Base-by-base conservation (phyloP, 2,888 invertebrate species). In the Dicycla oo region DNA sequence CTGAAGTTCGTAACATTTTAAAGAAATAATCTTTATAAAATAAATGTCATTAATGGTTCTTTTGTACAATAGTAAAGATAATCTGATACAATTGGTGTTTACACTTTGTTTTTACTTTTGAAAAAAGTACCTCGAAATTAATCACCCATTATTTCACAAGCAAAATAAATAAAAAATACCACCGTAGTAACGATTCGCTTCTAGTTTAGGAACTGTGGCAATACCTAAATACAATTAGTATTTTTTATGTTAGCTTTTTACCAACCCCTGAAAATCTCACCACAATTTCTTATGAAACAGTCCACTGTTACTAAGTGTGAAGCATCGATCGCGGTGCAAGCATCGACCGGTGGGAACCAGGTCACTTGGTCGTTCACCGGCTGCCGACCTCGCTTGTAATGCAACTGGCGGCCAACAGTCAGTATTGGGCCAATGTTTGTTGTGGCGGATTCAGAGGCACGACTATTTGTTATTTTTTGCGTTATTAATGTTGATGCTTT, bases 281-380 rank as follows among this genome's bases (percentile, higher is more conserved):
- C 5, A 40, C 40, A 47, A 53, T 54, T 47, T 2, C n/a, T n/a
- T 51, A 40, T 7, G 30, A 47, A 74, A 40, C 57, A 51, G 26
- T 51, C 30, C 30, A 23, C 62, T 38, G 69, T 76, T 80, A 58
- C 65, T 51, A 62, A 72, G 68, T 58, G 62, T 54, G 30, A 40
- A 80, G 67, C 75, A 86, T 87, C 80, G 87, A 90, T 84, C 81
- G 75, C 38, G 73, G 74, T 88, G 90, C 90, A 89, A 64, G 68
- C 75, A 88, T 91, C 89, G 91, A 91, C 86, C 80, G 68, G 64
- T 61, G 70, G 43, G 82, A 89, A 88, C 75, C 86, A 69, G 91
- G 92, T 89, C 91, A 91, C 75, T 87, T 77, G 90, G 90, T 78
- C 91, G 72, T 87, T 87, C 86, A 87, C 88, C 88, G 88, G 80